Evolutionary conservation across 2,113 vertebrate genomes (phyloP), one percentile per base, ranked within the genome.

Genomic region (Aspiorhynchus laticeps): DNA sequence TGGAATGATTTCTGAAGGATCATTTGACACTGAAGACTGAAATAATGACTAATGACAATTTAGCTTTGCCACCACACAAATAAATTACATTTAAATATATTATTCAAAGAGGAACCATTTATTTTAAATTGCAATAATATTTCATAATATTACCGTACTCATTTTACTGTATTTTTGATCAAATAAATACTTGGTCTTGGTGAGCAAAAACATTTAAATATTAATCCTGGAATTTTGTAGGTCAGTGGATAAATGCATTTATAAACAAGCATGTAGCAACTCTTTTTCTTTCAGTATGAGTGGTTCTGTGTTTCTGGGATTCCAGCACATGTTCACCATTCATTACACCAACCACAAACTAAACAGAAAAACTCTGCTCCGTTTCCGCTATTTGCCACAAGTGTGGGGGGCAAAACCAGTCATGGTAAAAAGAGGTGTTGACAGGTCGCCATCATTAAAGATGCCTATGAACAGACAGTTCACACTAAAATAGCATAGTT

Each of bases 361-460:
- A 41, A 74, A 74, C 5, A 21, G 9, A 74, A n/a, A 74, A 43
- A 26, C 12, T 12, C 38, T 1, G 24, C 5, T 74, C 12, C 43
- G 73, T n/a, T 43, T 43, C 8, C 0, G 5, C 73, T 24, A n/a
- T 26, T 75, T 43, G 36, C 38, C 11, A 3, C 1, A 41, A 43
- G 73, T 75, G 24, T 43, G 21, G 11, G 24, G 17, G 38, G 24
- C 11, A 43, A 75, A 75, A 46, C 69, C 69, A 24, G 33, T 10
- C 36, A 73, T 76, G 24, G 24, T 28, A 76, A 36, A 73, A 73
- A n/a, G 21, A 73, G 69, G 36, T 73, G 73, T 17, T 76, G 73
- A 76, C 73, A 76, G n/a, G 41, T 46, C 11, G 24, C 73, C 24
- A 41, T 46, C 12, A 75, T 75, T 26, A 75, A 14, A 15, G 24